Evolutionary conservation across 1,140 invertebrate genomes (phyloP).

Genomic region (Latrodectus geometricus): DNA sequence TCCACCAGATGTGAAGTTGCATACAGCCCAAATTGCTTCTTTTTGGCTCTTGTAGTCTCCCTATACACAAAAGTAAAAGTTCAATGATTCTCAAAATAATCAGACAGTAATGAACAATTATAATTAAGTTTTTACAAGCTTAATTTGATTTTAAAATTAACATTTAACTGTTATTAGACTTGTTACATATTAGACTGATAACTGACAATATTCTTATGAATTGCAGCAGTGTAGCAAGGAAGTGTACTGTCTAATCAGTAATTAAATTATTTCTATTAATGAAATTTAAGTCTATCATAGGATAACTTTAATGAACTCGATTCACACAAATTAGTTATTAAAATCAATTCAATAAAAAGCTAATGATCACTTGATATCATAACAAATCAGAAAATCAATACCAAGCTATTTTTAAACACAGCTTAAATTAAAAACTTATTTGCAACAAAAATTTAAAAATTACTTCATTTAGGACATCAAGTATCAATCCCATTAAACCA

Average conservation of each 20-base stretch:
- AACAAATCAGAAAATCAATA: not conserved
- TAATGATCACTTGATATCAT: not conserved
- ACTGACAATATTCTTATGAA: too few species aligned
- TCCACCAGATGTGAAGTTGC: conserved; percentile 97
- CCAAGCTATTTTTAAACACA: not conserved
- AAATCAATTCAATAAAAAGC: not conserved
- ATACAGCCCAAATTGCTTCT: conserved; percentile 98
- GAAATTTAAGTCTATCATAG: too few species aligned
- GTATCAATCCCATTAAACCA: conserved; percentile 91
- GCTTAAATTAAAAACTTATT: not conserved
- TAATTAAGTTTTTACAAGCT: not conserved
- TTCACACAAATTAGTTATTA: too few species aligned
- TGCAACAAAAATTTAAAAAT: conserved; percentile 42
- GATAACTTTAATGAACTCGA: not conserved
- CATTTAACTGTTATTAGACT: not conserved
- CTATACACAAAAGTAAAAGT: conserved; percentile 68
- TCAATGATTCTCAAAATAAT: too few species aligned
- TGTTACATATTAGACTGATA: too few species aligned
- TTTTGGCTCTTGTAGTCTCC: conserved; percentile 99
- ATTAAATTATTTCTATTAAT: too few species aligned
- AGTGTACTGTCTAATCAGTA: too few species aligned
- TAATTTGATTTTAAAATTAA: not conserved
- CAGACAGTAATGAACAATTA: not conserved
- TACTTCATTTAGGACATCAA: conserved; percentile 89
- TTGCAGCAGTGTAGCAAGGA: too few species aligned